Evolutionary conservation across 2,113 vertebrate species (phyloP).

Genomic region (Podiceps cristatus): DNA sequence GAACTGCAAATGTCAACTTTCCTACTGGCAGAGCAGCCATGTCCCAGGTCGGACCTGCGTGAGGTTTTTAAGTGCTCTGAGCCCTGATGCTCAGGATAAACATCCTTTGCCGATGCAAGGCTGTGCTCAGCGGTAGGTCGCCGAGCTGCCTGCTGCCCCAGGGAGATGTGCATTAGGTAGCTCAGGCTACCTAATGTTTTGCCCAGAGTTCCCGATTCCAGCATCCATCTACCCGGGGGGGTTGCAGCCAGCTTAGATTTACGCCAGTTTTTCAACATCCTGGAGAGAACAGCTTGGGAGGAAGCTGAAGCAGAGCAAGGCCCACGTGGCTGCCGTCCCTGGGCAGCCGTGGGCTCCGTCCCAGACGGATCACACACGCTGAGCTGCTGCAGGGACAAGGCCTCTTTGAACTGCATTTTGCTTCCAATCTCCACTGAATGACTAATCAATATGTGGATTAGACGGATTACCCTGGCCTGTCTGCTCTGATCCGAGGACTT

Average conservation of each 20-base stretch:
- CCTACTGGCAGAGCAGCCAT: rapidly evolving
- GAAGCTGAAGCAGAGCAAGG: not conserved
- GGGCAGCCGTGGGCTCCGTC: not conserved
- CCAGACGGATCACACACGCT: rapidly evolving
- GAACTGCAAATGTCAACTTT: not conserved
- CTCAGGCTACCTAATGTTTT: not conserved
- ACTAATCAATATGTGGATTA: not conserved
- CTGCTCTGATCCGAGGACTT: not conserved
- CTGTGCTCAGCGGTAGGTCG: not conserved
- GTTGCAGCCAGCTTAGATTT: not conserved
- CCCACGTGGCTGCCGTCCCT: rapidly evolving
- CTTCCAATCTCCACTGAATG: not conserved
- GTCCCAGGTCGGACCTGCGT: not conserved
- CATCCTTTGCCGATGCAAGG: rapidly evolving
- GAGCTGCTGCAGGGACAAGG: not conserved
- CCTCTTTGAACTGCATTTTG: not conserved
- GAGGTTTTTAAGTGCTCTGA: not conserved
- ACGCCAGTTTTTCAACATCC: not conserved
- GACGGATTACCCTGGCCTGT: not conserved
- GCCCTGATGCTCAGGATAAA: not conserved
- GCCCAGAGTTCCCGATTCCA: not conserved
- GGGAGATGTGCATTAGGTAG: not conserved
- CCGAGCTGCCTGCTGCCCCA: not conserved
- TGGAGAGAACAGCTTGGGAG: not conserved
- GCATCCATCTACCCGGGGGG: rapidly evolving